Evolutionary conservation across 2,888 invertebrate species (phyloP), one percentile per base, ranked within the genome.

Genomic region (Erebia aethiops): DNA sequence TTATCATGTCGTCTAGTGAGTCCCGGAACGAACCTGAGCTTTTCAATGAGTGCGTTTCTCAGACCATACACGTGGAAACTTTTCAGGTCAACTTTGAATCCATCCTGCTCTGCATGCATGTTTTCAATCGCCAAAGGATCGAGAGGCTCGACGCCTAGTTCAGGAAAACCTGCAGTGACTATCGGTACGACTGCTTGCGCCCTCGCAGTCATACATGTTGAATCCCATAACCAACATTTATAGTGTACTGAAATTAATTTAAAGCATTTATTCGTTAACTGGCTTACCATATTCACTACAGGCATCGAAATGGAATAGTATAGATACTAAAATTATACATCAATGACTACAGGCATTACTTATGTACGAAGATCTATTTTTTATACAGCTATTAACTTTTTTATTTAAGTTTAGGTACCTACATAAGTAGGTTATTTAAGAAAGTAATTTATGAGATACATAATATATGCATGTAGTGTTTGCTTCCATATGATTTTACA

Each of bases 71-170:
- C 13, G 43, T 61, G 43, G 8, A 41, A n/a, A 61, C 43, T 16
- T 11, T n/a, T 43, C 61, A 41, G n/a, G 8, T 66, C 65, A 21
- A 11, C 5, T 16, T 60, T 70, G 54, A 18, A 21, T 4, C 46
- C 62, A 5, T 57, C 54, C 43, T 52, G 10, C 18, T 70, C 60
- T n/a, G 65, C 16, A n/a, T 61, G 58, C n/a, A 52, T 0, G 5
- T 16, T 52, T 13, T 66, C 61, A 26, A 70, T 13, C 18, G 13
- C 60, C 70, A 70, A 60, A n/a, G 65, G 14, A 21, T 70, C 65
- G 5, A 70, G 16, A 13, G 35, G 54, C 41, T 67, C 62, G n/a
- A 54, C 62, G 7, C 56, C 54, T 11, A 62, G 35, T 13, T 26
- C 13, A 18, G 66, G 7, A 51, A 49, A 43, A 8, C 49, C 63